Evolutionary conservation across 2,113 vertebrate species (phyloP).

Genomic region (Agelaius phoeniceus): DNA sequence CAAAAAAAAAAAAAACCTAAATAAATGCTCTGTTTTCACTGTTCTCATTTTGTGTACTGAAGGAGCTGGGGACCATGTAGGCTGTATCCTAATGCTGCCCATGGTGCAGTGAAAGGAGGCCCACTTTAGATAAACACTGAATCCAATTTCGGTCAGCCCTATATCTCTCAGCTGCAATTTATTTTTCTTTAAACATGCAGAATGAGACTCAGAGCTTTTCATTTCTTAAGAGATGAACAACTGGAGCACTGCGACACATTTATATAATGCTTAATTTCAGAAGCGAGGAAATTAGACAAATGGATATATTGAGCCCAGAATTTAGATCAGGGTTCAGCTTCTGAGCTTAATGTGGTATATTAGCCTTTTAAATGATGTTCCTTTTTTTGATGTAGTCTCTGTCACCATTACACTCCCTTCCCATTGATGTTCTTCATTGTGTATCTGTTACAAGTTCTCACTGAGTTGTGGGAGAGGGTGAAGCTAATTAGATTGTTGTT

Average conservation of each 20-base stretch:
- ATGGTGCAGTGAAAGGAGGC: not conserved
- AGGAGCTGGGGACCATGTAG: not conserved
- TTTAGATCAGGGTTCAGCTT: conserved; percentile 56
- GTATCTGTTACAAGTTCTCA: conserved; percentile 21
- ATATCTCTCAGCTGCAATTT: conserved; percentile 6
- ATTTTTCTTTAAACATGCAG: conserved; percentile 55
- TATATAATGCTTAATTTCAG: conserved; percentile 69
- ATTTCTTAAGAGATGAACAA: conserved; percentile 61
- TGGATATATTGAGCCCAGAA: conserved; percentile 47
- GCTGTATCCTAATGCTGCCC: not conserved
- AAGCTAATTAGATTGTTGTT: conserved; percentile 51
- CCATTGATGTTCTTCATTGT: conserved; percentile 12
- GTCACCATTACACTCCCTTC: conserved; percentile 6
- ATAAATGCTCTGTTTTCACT: not conserved
- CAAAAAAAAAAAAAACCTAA: not conserved
- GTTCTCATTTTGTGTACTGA: not conserved
- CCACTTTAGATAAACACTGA: conserved; percentile 12
- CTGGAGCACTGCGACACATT: conserved; percentile 48
- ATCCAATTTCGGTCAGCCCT: not conserved
- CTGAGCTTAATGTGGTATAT: conserved; percentile 20
- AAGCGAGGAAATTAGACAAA: conserved; percentile 57
- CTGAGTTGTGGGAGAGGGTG: not conserved
- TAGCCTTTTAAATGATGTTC: conserved; percentile 38
- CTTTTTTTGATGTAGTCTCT: conserved; percentile 25
- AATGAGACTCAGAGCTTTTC: conserved; percentile 19